phyloP scores from a whole-genome alignment of 2,888 invertebrate genomes.

The Phorcus lineatus region DNA sequence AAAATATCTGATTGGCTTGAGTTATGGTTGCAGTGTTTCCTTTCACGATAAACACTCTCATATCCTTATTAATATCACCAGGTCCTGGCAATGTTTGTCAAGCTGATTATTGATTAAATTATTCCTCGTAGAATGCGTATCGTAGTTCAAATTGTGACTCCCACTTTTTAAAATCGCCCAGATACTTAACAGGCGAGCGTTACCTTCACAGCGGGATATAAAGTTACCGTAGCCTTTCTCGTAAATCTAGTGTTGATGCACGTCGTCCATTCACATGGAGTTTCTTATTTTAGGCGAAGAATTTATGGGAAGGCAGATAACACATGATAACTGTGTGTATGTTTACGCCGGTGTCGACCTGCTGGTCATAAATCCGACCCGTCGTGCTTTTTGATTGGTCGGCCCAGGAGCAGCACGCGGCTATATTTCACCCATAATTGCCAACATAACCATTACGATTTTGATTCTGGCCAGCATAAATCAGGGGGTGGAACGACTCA shows the following conservation, averaged over 20 bases:
- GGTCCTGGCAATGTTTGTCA: too few species aligned
- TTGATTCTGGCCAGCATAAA: constrained; percentile 3
- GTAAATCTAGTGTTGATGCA: neutral
- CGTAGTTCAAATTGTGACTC: too few species aligned
- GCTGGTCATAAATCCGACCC: neutral
- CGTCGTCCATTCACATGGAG: neutral
- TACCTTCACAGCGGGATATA: too few species aligned
- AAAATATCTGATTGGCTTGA: too few species aligned
- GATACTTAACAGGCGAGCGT: too few species aligned
- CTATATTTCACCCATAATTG: constrained; percentile 4
- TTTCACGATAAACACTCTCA: too few species aligned
- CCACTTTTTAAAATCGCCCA: too few species aligned
- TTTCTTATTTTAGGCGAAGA: neutral
- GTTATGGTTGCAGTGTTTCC: too few species aligned
- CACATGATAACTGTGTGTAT: constrained; percentile 13
- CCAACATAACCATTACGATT: constrained; percentile 9
- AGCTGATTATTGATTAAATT: too few species aligned
- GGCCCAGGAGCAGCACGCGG: neutral
- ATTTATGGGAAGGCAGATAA: neutral
- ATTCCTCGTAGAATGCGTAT: too few species aligned
- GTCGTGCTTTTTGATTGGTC: neutral
- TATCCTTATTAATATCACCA: too few species aligned
- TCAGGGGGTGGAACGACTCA: neutral
- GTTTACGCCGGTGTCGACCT: neutral
- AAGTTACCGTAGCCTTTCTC: too few species aligned